Evolutionary conservation across 2,888 invertebrate genomes (phyloP), one percentile per base, ranked within the genome.

Genomic region (Koerneria pararmatus): DNA sequence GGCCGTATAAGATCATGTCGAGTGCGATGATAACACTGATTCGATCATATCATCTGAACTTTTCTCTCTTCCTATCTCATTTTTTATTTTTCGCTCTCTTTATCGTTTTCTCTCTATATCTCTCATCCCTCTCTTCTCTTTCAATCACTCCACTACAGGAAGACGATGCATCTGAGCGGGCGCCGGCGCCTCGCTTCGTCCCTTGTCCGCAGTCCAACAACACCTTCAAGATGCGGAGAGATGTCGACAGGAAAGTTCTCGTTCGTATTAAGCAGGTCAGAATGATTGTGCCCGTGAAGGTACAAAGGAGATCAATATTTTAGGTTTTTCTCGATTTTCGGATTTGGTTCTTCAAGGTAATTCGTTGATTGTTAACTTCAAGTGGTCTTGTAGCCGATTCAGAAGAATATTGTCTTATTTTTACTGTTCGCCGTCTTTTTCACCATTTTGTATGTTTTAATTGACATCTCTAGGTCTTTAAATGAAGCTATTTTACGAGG

Each of bases 241-340:
- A 89, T 90, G 62, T 91, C 89, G 85, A 95, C 91, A 86, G 93
- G 71, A 83, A 93, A 84, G 89, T 98, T 34, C 90, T 90, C 66
- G 89, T 97, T 72, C 91, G 90, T 65, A 91, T 97, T 41, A 84
- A 85, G 67, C 87, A 87, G 74, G 83, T 84, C 27, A 82, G 61
- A n/a, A 8, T n/a, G n/a, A n/a, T n/a, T n/a, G n/a, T n/a, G n/a
- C n/a, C n/a, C n/a, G 24, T 37, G 2, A 58, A 19, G 19, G 5
- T 22, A 35, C 34, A 19, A 24, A 11, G 19, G 4, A 3, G 11
- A 32, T 15, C 2, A 54, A 4, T 54, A 19, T 19, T 1, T 27
- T 56, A 27, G 32, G 5, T 31, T 56, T 24, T 24, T 56, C 6
- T 19, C 3, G 4, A 56, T 56, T 24, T 49, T 11, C n/a, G n/a